Base-by-base conservation (phyloP, 2,113 vertebrate genomes). In the Psettodes erumei region DNA sequence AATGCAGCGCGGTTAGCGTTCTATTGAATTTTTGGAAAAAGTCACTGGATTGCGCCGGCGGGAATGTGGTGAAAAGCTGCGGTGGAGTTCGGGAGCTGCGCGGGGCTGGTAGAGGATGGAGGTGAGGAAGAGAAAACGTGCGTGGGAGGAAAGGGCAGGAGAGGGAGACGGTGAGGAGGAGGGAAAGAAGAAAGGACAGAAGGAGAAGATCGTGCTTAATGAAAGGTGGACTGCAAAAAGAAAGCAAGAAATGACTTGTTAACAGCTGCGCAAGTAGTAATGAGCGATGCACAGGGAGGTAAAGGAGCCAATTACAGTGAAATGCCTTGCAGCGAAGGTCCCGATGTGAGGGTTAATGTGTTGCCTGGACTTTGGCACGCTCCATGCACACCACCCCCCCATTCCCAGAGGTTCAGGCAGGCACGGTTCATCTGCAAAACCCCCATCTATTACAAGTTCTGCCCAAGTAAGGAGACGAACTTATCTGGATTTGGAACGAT, bases 261-360 rank as follows among this genome's bases (percentile, higher is more conserved):
- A 51, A 64, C 75, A 62, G n/a, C 43, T 37, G 35, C 42, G 30
- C 13, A 37, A 63, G 58, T 37, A 56, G 54, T 60, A 71, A 81
- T 27, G 38, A 68, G 19, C 3, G 8, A 61, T n/a, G 48, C 11
- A 63, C 40, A 47, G 33, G 27, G 64, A 75, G 28, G 38, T 53
- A 58, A 25, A 23, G 23, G 15, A 86, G 75, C 47, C 47, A 33
- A 82, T 82, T 82, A 83, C 81, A 76, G 48, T 73, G 65, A 28
- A 54, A 75, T 65, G 4, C 51, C 65, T 61, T 82, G 10, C n/a
- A 37, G 10, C 45, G 37, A 65, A 56, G 6, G 51, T 71, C 66
- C 68, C 38, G 62, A 56, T 56, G 32, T 60, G 6, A 28, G 59
- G 71, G 75, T 84, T 35, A 40, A 80, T 65, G 38, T 55, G 38